phyloP scores from a whole-genome alignment of 2,888 invertebrate species.

The Stenoptilia bipunctidactyla region DNA sequence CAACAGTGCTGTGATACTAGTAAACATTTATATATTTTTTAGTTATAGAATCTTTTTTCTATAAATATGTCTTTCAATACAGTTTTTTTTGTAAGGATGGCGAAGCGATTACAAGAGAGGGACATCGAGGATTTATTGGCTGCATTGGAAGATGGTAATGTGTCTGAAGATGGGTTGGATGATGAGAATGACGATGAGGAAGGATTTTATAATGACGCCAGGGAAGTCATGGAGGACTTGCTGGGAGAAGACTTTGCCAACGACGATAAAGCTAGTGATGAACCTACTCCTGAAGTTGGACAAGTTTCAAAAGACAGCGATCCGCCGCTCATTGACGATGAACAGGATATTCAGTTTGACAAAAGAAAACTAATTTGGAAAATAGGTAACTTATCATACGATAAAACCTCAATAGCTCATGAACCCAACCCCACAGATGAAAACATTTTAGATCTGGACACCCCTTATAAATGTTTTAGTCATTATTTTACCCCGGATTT shows the following conservation, averaged over 20 bases:
- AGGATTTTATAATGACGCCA: slow-evolving; percentile 15
- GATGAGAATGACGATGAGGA: slow-evolving; percentile 17
- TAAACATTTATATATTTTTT: neutral
- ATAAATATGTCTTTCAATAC: neutral
- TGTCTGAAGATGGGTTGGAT: slow-evolving; percentile 19
- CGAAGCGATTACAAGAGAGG: slow-evolving; percentile 8
- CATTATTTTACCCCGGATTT: no score
- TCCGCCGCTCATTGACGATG: neutral
- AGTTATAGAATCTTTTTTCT: neutral
- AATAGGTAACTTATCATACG: no score
- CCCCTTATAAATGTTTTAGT: no score
- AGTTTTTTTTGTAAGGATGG: neutral
- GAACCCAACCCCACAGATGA: no score
- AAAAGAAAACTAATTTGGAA: no score
- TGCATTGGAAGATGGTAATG: slow-evolving; percentile 19
- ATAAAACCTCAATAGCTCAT: no score
- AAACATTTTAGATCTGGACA: no score
- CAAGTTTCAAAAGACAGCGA: neutral
- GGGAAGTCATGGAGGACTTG: slow-evolving; percentile 12
- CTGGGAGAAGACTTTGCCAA: neutral
- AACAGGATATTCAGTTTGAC: neutral
- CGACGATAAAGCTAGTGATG: neutral
- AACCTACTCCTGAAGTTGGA: neutral
- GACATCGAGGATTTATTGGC: slow-evolving; percentile 16
- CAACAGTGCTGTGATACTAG: neutral